Conservation (phyloP, 1,140 invertebrate genomes). For the Epicauta chinensis region DNA sequence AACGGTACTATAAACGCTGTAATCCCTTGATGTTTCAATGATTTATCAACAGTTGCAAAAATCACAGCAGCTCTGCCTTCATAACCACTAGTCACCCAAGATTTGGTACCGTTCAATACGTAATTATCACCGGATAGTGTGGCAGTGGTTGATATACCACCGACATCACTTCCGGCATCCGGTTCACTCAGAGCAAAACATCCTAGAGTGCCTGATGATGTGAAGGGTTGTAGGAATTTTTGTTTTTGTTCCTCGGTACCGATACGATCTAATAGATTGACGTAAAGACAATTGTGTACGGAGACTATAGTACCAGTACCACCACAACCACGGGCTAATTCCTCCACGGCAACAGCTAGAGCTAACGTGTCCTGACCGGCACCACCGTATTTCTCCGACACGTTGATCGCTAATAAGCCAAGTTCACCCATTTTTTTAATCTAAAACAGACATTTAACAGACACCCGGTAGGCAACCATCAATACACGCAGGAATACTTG, state of each 20-base stretch:
- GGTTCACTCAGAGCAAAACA: constrained; percentile 79
- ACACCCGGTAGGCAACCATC: not conserved
- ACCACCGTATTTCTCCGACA: constrained; percentile 61
- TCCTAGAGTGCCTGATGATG: constrained; percentile 61
- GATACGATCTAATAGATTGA: constrained; percentile 58
- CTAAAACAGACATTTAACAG: constrained; percentile 42
- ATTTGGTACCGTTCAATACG: constrained; percentile 72
- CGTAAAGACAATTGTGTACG: constrained; percentile 59
- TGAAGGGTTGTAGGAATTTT: constrained; percentile 58
- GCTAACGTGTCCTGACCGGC: constrained; percentile 66
- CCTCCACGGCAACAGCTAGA: constrained; percentile 70
- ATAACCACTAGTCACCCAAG: constrained; percentile 72
- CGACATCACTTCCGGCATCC: constrained; percentile 69
- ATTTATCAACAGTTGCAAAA: constrained; percentile 71
- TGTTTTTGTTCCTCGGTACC: constrained; percentile 64
- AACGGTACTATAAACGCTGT: constrained; percentile 41
- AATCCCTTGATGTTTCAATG: constrained; percentile 61
- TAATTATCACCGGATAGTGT: constrained; percentile 52
- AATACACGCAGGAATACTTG: no score
- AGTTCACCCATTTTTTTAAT: constrained; percentile 65
- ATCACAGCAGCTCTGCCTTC: constrained; percentile 64
- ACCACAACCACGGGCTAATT: constrained; percentile 59
- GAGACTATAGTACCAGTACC: constrained; percentile 53
- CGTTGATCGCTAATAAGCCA: constrained; percentile 62
- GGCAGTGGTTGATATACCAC: constrained; percentile 64